A percentile compares a stretch with the other conserved stretches of the same genome.
Evolutionary conservation across 2,888 invertebrate species (phyloP).

Genomic region (Chironomus riparius): DNA sequence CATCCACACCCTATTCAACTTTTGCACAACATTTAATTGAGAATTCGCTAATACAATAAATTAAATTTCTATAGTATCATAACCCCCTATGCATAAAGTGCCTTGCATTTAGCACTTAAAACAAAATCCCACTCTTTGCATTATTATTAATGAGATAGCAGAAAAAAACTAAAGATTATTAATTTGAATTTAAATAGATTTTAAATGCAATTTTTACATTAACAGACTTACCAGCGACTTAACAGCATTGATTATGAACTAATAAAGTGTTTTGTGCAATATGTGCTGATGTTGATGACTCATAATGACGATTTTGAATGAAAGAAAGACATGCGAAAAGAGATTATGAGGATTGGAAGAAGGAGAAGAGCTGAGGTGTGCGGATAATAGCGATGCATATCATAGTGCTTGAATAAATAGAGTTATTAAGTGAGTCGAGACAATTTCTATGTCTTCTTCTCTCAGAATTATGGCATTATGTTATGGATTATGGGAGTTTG

Average conservation of each 20-base stretch:
- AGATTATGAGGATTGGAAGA: no score
- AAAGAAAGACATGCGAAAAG: no score
- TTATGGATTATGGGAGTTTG: no score
- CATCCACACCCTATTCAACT: no score
- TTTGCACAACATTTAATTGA: not conserved
- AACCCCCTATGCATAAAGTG: not conserved
- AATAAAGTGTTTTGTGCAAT: not conserved
- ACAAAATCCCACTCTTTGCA: not conserved
- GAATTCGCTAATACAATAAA: not conserved
- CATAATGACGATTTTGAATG: no score
- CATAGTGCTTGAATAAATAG: not conserved
- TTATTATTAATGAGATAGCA: not conserved
- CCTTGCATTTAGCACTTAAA: not conserved
- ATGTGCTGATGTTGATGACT: no score
- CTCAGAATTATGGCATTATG: no score
- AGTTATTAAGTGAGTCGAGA: not conserved
- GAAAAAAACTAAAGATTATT: not conserved
- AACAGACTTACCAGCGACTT: not conserved
- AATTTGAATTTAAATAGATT: slow-evolving; percentile 12
- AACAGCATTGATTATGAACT: not conserved
- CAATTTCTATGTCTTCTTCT: slow-evolving; percentile 2
- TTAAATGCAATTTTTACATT: not conserved
- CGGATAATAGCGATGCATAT: not conserved
- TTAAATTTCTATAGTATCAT: not conserved
- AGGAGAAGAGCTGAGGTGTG: not conserved